Percentiles rank a stretch among this genome's conserved stretches.
These are phyloP conservation scores for Pseudochaenichthys georgianus DNA, from an alignment of 2,797 vertebrate genomes.

Conservation along the genomic window DNA sequence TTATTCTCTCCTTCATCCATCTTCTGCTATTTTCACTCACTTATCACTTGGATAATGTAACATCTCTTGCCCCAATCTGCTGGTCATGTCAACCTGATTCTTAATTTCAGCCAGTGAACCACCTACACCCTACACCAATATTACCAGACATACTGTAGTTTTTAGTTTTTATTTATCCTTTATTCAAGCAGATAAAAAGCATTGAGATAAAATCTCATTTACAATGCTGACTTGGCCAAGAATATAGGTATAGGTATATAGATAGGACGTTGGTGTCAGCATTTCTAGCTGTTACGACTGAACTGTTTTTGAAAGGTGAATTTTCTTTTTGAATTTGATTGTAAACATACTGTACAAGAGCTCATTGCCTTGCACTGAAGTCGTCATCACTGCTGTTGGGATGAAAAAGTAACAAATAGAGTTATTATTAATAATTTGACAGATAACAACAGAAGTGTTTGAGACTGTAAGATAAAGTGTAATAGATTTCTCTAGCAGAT, in stretches of 20 bases:
- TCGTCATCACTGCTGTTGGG: background rate
- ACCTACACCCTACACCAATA: too few relatives aligned
- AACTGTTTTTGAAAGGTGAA: too few relatives aligned
- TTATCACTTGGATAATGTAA: constrained; percentile 25
- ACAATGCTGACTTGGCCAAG: too few relatives aligned
- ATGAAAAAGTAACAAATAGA: background rate
- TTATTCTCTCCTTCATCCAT: constrained; percentile 47
- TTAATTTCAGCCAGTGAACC: background rate
- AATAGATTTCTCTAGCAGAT: background rate
- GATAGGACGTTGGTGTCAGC: too few relatives aligned
- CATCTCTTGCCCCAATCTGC: constrained; percentile 14
- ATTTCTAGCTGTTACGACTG: too few relatives aligned
- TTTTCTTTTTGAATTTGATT: too few relatives aligned
- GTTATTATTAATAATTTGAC: background rate
- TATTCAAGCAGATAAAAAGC: too few relatives aligned
- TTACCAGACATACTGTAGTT: too few relatives aligned
- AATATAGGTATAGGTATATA: too few relatives aligned
- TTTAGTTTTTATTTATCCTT: too few relatives aligned
- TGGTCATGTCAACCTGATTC: constrained; percentile 1
- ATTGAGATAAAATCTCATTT: too few relatives aligned
- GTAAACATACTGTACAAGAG: background rate
- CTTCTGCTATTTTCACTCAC: constrained; percentile 40
- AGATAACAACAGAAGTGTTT: background rate
- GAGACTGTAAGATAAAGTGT: background rate
- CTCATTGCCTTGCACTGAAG: constrained; percentile 1